These are phyloP conservation scores for Monopis laevigella DNA, from an alignment of 2,888 invertebrate species.

Conservation along the genomic window DNA sequence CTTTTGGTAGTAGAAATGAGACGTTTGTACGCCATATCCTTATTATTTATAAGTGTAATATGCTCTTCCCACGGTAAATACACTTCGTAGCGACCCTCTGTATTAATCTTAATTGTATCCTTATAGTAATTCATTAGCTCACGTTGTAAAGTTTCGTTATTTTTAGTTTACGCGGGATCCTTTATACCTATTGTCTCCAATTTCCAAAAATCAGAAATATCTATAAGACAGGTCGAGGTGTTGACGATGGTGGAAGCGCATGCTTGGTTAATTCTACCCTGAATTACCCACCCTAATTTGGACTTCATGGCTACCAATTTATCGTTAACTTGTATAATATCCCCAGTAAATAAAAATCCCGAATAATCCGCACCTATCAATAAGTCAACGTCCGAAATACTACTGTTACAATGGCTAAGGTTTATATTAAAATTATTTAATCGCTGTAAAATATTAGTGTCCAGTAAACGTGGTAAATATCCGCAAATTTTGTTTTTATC, in stretches of 20 bases:
- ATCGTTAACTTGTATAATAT: background rate
- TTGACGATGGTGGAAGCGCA: background rate
- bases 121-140: background rate
- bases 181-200: constrained; percentile 1
- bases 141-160: background rate
- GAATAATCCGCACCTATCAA: constrained; percentile 2
- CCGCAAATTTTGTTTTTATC: constrained; percentile 1
- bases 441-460: background rate
- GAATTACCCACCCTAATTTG: constrained; percentile 7
- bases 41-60: background rate
- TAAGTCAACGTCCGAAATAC: background rate
- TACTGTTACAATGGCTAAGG: background rate
- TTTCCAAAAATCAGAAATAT: constrained; percentile 1
- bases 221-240: background rate
- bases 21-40: constrained; percentile 20
- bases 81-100: constrained; percentile 3
- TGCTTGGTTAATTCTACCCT: background rate
- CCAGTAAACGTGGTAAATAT: background rate
- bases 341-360: background rate
- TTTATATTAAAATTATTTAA: background rate
- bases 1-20: constrained; percentile 10
- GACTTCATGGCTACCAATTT: constrained; percentile 1
- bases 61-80: constrained; percentile 1
- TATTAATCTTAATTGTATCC: background rate
- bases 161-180: background rate